phyloP scores from a whole-genome alignment of 2,797 vertebrate genomes.

The Leptoclinus maculatus region DNA sequence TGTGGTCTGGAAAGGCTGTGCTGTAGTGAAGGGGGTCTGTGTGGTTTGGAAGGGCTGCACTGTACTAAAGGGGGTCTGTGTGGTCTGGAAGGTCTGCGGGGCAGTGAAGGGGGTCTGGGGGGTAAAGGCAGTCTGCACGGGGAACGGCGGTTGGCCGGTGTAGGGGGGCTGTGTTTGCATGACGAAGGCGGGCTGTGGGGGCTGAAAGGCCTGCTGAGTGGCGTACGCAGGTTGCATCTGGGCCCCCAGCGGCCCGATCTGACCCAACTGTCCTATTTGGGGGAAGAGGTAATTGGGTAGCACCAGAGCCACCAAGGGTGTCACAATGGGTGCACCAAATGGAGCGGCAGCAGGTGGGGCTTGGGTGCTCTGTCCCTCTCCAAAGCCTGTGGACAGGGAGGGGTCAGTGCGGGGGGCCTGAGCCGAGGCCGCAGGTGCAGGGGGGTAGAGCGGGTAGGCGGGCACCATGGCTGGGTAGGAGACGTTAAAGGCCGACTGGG shows the following conservation, averaged over 20 bases:
- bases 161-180: constrained; percentile 72
- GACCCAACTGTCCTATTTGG: constrained; percentile 74
- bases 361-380: constrained; percentile 78
- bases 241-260: constrained; percentile 72
- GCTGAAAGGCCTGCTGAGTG: constrained; percentile 71
- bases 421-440: constrained; percentile 68
- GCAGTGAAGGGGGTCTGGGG: constrained; percentile 26
- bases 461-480: constrained; percentile 89
- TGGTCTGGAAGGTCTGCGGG: constrained; percentile 75
- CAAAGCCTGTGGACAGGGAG: constrained; percentile 75
- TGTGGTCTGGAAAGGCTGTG: no score
- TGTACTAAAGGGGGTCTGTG: constrained; percentile 64
- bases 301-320: constrained; percentile 90
- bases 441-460: constrained; percentile 88
- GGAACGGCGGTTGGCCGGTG: constrained; percentile 67
- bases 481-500: constrained; percentile 87
- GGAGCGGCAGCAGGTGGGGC: constrained; percentile 77
- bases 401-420: constrained; percentile 75
- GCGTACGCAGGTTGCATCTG: constrained; percentile 77
- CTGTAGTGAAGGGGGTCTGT: no score
- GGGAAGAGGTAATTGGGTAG: constrained; percentile 89
- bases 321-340: constrained; percentile 85
- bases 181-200: constrained; percentile 69
- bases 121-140: constrained; percentile 77
- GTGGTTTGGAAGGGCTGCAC: no score